These are phyloP conservation scores for Mesopsocus fuscifrons DNA, from an alignment of 2,888 invertebrate species.

Conservation along the genomic window DNA sequence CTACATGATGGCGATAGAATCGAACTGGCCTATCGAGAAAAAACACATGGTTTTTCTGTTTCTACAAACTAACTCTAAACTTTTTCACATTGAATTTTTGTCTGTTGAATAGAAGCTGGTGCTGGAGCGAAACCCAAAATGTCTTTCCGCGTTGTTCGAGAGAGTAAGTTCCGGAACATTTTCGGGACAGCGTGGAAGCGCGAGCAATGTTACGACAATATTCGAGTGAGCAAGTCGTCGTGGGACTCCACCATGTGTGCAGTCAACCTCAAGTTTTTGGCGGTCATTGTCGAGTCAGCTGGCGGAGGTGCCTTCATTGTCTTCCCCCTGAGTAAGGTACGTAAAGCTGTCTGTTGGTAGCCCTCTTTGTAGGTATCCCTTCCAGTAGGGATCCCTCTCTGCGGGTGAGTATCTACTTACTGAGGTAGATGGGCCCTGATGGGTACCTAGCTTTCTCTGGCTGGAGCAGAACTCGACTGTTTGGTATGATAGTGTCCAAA, in stretches of 20 bases:
- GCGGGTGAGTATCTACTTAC: constrained; percentile 3
- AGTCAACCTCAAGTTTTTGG: constrained; percentile 94
- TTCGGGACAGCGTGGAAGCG: constrained; percentile 78
- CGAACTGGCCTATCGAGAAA: no score
- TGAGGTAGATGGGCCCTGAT: no score
- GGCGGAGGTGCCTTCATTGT: constrained; percentile 94
- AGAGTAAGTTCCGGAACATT: constrained; percentile 96
- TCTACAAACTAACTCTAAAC: no score
- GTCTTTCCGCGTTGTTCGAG: constrained; percentile 93
- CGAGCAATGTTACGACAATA: constrained; percentile 95
- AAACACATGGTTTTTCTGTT: neutral
- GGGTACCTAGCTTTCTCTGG: no score
- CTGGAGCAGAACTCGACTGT: no score
- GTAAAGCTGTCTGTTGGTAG: no score
- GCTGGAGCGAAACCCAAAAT: no score
- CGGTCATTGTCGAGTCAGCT: constrained; percentile 91
- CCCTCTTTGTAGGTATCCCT: no score
- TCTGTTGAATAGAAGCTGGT: neutral
- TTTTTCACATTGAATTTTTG: neutral
- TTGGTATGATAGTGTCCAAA: no score
- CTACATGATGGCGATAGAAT: no score
- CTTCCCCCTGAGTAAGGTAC: constrained; percentile 78
- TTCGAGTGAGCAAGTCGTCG: constrained; percentile 90
- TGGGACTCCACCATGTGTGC: constrained; percentile 98
- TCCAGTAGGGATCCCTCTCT: no score